Evolutionary conservation across 2,113 vertebrate species (phyloP), one percentile per base, ranked within the genome.

Genomic region (Monopterus albus): DNA sequence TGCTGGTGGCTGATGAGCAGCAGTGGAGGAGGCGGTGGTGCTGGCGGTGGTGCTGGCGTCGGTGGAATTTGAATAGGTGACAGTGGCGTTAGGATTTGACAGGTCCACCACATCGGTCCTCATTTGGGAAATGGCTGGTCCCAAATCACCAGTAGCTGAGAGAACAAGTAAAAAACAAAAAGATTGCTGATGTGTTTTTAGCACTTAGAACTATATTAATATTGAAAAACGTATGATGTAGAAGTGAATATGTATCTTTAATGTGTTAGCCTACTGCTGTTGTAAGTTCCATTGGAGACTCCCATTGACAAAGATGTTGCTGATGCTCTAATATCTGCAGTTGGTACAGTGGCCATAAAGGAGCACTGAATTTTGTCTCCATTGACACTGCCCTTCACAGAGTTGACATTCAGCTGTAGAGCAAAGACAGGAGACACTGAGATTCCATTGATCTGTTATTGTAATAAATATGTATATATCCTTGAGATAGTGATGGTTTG

Each of bases 331-430:
- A 10, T 1, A 1, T 0, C 0, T 8, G 5, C 0, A 0, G 2
- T 0, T 1, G 72, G 58, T 4, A 80, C 12, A 0, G 72, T 64
- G 38, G 82, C 89, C 7, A 4, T 2, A 61, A 91, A 91, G 3
- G 59, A 53, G 9, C 90, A 91, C 70, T 89, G 78, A 58, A 91
- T 83, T 15, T 0, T 35, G 0, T 0, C 71, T 5, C 61, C 67
- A 0, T 0, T 58, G 9, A 88, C 3, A 0, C 0, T 56, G 4
- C 79, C 88, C 49, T 3, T 78, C 21, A 89, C 78, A 3, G 23
- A 31, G 60, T 63, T 82, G 2, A 46, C 86, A 0, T 0, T 14
- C 4, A 81, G 14, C 87, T 90, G 58, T 6, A 67, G 11, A 69
- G n/a, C 9, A 57, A 38, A 51, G 6, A 53, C 2, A 29, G 1